Evolutionary conservation across 2,113 vertebrate genomes (phyloP).

Genomic region (Zapus hudsonius): DNA sequence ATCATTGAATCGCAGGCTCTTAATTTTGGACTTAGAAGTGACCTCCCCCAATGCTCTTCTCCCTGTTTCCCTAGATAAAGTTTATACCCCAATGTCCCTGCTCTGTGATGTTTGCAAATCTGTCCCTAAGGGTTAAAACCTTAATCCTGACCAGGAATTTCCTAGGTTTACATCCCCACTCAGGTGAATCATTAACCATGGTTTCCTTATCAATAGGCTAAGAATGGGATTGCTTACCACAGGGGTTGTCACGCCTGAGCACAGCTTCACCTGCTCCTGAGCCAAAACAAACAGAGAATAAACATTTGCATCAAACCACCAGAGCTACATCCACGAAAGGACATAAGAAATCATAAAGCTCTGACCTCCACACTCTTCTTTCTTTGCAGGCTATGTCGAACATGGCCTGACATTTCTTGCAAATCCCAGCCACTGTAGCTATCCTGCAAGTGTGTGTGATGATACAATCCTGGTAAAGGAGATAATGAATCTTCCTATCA

Average conservation of each 20-base stretch:
- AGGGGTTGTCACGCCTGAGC: neutral
- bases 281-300: neutral
- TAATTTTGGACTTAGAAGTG: neutral
- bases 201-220: conserved; percentile 4
- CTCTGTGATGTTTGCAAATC: neutral
- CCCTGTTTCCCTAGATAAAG: neutral
- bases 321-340: neutral
- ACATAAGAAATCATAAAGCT: neutral
- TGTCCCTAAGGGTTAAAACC: neutral
- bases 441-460: neutral
- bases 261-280: too few species aligned
- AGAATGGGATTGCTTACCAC: neutral
- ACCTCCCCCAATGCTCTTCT: neutral
- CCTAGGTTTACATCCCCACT: neutral
- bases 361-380: neutral
- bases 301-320: neutral
- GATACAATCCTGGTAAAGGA: neutral
- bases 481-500: neutral
- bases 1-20: neutral
- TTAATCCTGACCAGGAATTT: neutral
- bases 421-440: neutral
- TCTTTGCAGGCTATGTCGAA: neutral
- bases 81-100: neutral
- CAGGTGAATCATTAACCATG: neutral
- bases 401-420: neutral